These are phyloP conservation scores for Propithecus perrieri DNA, from an alignment of 2,797 vertebrate species.

Conservation along the genomic window DNA sequence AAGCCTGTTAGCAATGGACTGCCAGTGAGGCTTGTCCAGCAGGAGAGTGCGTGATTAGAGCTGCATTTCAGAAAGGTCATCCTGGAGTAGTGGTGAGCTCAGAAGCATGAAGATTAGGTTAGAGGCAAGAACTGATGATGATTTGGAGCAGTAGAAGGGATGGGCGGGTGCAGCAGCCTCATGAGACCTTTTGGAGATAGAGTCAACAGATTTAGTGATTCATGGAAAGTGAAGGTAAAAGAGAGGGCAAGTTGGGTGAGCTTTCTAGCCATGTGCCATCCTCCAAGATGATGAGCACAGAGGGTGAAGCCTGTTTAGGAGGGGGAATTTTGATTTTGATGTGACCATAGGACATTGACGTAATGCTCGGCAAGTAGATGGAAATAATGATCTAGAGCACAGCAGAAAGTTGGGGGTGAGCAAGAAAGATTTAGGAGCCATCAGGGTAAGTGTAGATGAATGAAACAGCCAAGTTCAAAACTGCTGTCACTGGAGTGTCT, in stretches of 20 bases:
- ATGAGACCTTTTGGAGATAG: neutral
- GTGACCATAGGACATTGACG: neutral
- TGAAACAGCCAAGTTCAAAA: neutral
- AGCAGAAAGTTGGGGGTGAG: neutral
- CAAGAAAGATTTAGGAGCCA: neutral
- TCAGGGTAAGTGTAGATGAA: neutral
- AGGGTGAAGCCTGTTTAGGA: neutral
- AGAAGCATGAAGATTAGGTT: neutral
- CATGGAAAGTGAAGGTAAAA: neutral
- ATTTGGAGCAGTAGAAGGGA: neutral
- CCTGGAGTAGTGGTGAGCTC: neutral
- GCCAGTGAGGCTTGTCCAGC: neutral
- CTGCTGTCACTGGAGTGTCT: neutral
- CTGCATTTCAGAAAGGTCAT: constrained; percentile 12
- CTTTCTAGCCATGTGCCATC: neutral
- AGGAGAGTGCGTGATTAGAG: neutral
- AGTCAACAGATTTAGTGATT: neutral
- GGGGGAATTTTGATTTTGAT: neutral
- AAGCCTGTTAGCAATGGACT: neutral
- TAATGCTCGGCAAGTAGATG: neutral
- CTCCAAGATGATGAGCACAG: neutral
- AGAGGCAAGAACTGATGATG: neutral
- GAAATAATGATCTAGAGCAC: neutral
- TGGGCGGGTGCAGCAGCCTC: neutral
- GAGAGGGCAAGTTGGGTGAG: neutral